A percentile compares a stretch with the other conserved stretches of the same genome.
Conservation (phyloP, 2,113 vertebrate genomes). For the Pampusana beccarii region DNA sequence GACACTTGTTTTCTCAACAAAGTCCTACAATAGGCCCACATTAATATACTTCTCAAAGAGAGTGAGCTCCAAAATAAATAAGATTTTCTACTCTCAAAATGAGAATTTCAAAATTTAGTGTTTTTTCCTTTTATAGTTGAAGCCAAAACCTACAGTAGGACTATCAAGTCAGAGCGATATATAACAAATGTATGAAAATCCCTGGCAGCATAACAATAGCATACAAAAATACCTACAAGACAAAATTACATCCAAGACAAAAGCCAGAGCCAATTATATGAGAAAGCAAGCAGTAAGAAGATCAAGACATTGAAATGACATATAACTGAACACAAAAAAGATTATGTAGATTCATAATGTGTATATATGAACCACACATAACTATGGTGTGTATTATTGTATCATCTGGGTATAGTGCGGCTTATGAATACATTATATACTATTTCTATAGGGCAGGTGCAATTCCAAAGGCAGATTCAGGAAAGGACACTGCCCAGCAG, state of each 20-base stretch:
- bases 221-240: background rate
- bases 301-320: background rate
- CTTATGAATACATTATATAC: background rate
- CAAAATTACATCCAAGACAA: background rate
- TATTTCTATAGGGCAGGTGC: rapidly evolving
- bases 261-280: background rate
- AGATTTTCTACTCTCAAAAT: background rate
- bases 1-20: background rate
- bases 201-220: background rate
- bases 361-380: background rate
- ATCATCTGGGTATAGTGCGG: background rate
- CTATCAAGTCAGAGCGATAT: background rate
- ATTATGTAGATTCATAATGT: background rate
- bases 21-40: background rate
- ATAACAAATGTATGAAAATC: background rate
- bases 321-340: background rate
- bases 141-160: background rate
- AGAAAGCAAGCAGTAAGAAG: background rate
- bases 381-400: background rate
- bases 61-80: background rate
- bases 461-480: background rate
- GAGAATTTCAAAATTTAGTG: background rate
- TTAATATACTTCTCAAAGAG: background rate
- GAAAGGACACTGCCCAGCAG: background rate
- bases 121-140: background rate